A percentile compares a stretch with the other conserved stretches of the same genome.
Conservation (phyloP, 2,797 vertebrate species). For the Phoebastria nigripes region DNA sequence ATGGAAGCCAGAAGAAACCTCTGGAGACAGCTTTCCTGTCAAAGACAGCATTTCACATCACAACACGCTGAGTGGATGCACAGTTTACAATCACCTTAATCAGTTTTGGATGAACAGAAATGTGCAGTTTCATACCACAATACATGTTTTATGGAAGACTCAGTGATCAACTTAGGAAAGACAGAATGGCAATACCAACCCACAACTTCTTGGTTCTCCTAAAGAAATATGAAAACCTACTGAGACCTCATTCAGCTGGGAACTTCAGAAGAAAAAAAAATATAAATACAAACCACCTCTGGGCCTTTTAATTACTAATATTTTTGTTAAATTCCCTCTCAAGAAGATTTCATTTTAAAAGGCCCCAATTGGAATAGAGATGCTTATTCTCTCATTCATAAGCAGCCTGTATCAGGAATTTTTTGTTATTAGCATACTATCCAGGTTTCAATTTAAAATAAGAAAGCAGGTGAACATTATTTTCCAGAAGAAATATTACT, state of each 20-base stretch:
- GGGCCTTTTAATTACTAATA: background rate
- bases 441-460: background rate
- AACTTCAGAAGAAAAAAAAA: background rate
- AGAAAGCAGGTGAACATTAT: background rate
- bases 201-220: background rate
- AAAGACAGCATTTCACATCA: background rate
- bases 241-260: background rate
- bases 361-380: background rate
- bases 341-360: background rate
- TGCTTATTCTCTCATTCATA: background rate
- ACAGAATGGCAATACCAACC: background rate
- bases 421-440: background rate
- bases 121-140: background rate
- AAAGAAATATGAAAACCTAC: background rate
- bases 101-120: background rate
- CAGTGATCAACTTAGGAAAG: background rate
- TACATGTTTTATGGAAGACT: background rate
- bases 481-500: background rate
- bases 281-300: background rate
- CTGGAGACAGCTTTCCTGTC: background rate
- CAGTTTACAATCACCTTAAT: background rate
- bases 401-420: background rate
- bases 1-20: background rate
- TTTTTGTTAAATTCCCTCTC: background rate
- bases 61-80: fast-evolving